A percentile compares a stretch with the other conserved stretches of the same genome.
These are phyloP conservation scores for Seira ritae DNA, from an alignment of 2,888 invertebrate species.

Conservation along the genomic window DNA sequence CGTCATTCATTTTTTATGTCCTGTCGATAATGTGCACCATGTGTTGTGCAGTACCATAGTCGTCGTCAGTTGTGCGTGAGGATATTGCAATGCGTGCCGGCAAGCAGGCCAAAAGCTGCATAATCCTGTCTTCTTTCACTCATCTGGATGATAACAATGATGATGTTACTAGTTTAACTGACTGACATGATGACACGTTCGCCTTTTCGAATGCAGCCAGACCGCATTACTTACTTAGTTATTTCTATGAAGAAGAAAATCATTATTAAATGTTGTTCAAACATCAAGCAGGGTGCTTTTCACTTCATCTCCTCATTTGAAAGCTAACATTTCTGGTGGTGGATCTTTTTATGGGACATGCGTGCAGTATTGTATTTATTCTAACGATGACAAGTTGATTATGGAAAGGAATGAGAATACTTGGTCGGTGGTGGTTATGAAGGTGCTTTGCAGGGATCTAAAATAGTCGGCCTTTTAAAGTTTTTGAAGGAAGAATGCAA, in stretches of 20 bases:
- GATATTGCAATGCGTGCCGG: neutral
- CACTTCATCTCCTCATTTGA: constrained; percentile 12
- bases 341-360: constrained; percentile 14
- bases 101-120: constrained; percentile 1
- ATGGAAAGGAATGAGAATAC: constrained; percentile 7
- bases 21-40: neutral
- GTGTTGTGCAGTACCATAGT: neutral
- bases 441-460: neutral
- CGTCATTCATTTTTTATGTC: constrained; percentile 1
- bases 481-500: too few relatives aligned
- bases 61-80: neutral
- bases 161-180: neutral
- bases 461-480: too few relatives aligned
- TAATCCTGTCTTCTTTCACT: constrained; percentile 5
- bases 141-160: neutral
- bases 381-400: neutral
- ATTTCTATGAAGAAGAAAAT: neutral
- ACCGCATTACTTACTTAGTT: too few relatives aligned
- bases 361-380: constrained; percentile 13
- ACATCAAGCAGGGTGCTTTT: neutral
- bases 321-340: neutral
- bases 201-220: constrained; percentile 6
- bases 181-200: constrained; percentile 16
- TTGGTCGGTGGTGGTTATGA: neutral
- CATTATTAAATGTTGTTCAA: constrained; percentile 10